These are phyloP conservation scores for Melopsittacus undulatus DNA, from an alignment of 2,797 vertebrate species.

Conservation along the genomic window DNA sequence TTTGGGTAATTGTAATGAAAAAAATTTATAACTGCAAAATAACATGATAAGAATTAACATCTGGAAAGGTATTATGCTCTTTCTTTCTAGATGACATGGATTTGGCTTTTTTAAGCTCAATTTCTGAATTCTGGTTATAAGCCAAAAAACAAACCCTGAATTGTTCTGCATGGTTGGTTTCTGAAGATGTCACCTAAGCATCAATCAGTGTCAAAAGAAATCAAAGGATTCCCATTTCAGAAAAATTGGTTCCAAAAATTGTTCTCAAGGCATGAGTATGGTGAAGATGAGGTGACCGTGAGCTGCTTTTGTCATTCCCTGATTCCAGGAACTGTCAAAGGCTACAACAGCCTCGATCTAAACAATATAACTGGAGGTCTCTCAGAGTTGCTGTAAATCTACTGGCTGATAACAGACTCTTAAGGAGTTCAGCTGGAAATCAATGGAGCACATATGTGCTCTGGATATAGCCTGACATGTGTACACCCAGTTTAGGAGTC, in stretches of 20 bases:
- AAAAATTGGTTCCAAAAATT: background rate
- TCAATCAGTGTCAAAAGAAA: conserved; percentile 39
- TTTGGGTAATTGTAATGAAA: conserved; percentile 49
- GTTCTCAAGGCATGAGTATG: background rate
- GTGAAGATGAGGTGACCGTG: background rate
- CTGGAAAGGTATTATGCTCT: conserved; percentile 28
- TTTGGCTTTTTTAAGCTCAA: background rate
- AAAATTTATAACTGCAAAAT: conserved; percentile 31
- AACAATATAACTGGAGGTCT: background rate
- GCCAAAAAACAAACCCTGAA: background rate
- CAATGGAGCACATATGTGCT: background rate
- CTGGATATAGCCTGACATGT: background rate
- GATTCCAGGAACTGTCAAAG: background rate
- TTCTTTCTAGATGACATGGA: background rate
- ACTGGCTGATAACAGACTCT: background rate
- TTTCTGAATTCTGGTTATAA: conserved; percentile 16
- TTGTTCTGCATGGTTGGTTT: conserved; percentile 36
- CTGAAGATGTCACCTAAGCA: conserved; percentile 37
- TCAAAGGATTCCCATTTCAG: conserved; percentile 31
- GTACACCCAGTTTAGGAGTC: background rate
- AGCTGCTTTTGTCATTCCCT: background rate
- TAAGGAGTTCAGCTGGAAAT: background rate
- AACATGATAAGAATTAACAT: conserved; percentile 36
- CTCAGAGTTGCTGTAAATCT: background rate
- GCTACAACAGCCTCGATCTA: background rate